A percentile compares a stretch with the other conserved stretches of the same genome.
Evolutionary conservation across 2,797 vertebrate genomes (phyloP).

Genomic region (Arremon aurantiirostris): DNA sequence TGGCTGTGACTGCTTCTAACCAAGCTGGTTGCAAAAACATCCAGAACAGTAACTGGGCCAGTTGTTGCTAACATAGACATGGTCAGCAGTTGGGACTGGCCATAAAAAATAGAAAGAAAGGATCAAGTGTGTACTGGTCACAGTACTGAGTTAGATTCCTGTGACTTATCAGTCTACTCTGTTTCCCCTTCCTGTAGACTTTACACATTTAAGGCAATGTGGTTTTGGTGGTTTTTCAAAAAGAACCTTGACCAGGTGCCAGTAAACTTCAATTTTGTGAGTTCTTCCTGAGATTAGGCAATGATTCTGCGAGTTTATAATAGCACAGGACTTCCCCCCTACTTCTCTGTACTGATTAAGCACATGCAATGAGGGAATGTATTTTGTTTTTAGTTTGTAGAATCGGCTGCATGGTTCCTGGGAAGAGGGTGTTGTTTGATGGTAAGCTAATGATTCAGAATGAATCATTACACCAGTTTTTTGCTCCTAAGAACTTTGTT

Average conservation of each 20-base stretch:
- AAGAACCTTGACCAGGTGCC: background rate
- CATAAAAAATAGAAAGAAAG: background rate
- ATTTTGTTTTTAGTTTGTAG: accelerated
- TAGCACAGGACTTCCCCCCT: background rate
- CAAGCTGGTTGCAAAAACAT: background rate
- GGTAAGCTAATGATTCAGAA: background rate
- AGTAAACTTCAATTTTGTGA: background rate
- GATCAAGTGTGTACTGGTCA: background rate
- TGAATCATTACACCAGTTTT: background rate
- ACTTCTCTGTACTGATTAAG: background rate
- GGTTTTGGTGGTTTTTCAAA: accelerated
- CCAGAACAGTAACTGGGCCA: background rate
- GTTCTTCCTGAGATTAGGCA: background rate
- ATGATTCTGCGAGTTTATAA: background rate
- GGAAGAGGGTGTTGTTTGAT: background rate
- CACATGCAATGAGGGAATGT: background rate
- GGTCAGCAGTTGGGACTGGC: background rate
- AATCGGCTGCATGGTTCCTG: background rate
- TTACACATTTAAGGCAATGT: background rate
- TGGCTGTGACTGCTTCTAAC: background rate
- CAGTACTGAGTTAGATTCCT: background rate
- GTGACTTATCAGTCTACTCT: background rate
- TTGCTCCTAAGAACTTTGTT: background rate
- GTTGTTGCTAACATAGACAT: background rate
- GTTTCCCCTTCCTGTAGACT: background rate